Conservation (phyloP, 1,140 invertebrate genomes). For the Drosophila baimaii region DNA sequence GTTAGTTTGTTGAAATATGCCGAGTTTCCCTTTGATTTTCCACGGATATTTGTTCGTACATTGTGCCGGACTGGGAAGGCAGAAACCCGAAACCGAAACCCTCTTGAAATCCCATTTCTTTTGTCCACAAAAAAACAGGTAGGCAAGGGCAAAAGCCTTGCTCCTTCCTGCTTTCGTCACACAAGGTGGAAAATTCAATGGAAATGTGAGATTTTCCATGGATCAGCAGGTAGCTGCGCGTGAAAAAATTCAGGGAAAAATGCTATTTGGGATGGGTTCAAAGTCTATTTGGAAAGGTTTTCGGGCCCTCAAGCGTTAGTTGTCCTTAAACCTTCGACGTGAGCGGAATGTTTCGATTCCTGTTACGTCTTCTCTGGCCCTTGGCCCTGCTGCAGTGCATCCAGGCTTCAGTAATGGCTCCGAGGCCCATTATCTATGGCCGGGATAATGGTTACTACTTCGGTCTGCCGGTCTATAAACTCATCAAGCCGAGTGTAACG, state of each 20-base stretch:
- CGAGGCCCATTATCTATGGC: slow-evolving; percentile 59
- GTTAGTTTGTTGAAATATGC: slow-evolving; percentile 59
- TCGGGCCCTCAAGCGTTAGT: slow-evolving; percentile 35
- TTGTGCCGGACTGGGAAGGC: neutral
- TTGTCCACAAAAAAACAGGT: slow-evolving; percentile 53
- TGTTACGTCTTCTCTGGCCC: slow-evolving; percentile 35
- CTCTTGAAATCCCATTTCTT: slow-evolving; percentile 37
- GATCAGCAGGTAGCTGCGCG: slow-evolving; percentile 62
- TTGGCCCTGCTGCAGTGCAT: slow-evolving; percentile 58
- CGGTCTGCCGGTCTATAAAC: slow-evolving; percentile 68
- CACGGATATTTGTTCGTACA: too few relatives aligned
- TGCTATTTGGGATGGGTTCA: slow-evolving; percentile 9
- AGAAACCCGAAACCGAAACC: slow-evolving; percentile 40
- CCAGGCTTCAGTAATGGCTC: slow-evolving; percentile 17
- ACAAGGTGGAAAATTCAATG: slow-evolving; percentile 59
- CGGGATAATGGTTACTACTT: slow-evolving; percentile 70
- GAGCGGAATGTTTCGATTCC: slow-evolving; percentile 43
- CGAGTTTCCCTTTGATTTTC: slow-evolving; percentile 4
- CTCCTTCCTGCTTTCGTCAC: slow-evolving; percentile 24
- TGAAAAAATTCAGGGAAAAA: slow-evolving; percentile 57
- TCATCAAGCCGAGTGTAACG: slow-evolving; percentile 34
- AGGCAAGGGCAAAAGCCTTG: slow-evolving; percentile 23
- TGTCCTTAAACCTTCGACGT: slow-evolving; percentile 54
- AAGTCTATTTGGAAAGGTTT: slow-evolving; percentile 21
- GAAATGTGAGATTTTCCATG: slow-evolving; percentile 63